A percentile compares a stretch with the other conserved stretches of the same genome.
Conservation (phyloP, 2,113 vertebrate genomes). For the Pterophyllum scalare region DNA sequence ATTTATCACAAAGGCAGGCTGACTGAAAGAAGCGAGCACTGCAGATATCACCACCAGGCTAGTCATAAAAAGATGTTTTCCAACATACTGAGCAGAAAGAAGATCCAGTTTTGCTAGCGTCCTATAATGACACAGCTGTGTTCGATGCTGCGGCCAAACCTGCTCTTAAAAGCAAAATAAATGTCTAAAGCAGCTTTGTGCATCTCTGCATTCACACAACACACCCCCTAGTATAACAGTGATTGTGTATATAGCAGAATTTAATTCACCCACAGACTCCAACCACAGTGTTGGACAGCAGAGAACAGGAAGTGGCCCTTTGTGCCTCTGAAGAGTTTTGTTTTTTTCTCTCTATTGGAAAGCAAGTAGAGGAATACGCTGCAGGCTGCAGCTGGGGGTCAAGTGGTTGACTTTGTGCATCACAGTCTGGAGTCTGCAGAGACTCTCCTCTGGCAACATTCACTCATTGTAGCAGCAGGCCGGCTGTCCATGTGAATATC, state of each 20-base stretch:
- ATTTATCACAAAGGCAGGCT: background rate
- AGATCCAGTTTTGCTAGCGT: constrained; percentile 1
- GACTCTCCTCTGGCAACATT: constrained; percentile 30
- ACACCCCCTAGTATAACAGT: background rate
- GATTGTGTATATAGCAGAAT: background rate
- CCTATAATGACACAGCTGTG: background rate
- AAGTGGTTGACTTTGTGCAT: constrained; percentile 50
- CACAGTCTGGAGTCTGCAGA: constrained; percentile 40
- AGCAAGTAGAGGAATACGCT: constrained; percentile 5
- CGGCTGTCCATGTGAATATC: constrained; percentile 32
- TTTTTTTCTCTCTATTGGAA: background rate
- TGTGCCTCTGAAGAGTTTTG: background rate
- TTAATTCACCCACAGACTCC: constrained; percentile 4
- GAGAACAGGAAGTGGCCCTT: background rate
- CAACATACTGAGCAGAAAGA: background rate
- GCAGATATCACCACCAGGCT: background rate
- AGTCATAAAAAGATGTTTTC: background rate
- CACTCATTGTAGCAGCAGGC: constrained; percentile 23
- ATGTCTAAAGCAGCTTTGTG: background rate
- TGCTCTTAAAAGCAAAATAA: background rate
- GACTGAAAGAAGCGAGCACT: background rate
- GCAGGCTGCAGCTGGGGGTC: constrained; percentile 39
- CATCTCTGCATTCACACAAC: background rate
- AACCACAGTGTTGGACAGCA: constrained; percentile 1
- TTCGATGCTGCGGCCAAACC: background rate